phyloP scores from a whole-genome alignment of 2,797 vertebrate species.

The Bryconaethiops microstoma region DNA sequence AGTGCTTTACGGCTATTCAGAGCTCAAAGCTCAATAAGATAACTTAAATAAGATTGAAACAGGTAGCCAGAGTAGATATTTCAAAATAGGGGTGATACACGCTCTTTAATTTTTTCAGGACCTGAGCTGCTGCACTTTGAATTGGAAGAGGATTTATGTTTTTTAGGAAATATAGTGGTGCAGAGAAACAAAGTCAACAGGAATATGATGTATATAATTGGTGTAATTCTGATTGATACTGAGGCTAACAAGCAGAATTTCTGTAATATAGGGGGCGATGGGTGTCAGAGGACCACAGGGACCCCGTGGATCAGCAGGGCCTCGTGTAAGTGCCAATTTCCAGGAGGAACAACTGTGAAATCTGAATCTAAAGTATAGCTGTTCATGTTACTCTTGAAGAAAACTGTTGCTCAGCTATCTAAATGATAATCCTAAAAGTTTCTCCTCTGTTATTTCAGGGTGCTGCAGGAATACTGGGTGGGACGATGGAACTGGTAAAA shows the following conservation, averaged over 20 bases:
- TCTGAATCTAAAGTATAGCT: background rate
- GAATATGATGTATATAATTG: background rate
- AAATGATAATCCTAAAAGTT: background rate
- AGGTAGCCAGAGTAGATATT: no score
- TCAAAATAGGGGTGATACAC: no score
- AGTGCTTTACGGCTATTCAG: no score
- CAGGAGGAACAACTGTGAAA: background rate
- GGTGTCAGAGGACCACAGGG: slow-evolving; percentile 91
- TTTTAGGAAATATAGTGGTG: no score
- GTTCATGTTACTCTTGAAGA: background rate
- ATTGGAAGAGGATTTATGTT: no score
- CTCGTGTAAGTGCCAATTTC: slow-evolving; percentile 80
- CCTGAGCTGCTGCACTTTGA: no score
- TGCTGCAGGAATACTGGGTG: slow-evolving; percentile 74
- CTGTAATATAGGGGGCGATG: slow-evolving; percentile 83
- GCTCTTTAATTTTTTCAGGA: no score
- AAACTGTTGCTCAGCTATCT: background rate
- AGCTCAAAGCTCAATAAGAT: no score
- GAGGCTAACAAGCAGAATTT: background rate
- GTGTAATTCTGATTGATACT: background rate
- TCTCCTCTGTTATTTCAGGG: slow-evolving; percentile 67
- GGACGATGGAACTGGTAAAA: slow-evolving; percentile 75
- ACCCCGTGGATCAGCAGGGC: slow-evolving; percentile 85
- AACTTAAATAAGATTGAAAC: no score
- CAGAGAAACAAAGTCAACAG: no score